Percentiles rank a stretch among this genome's conserved stretches.
phyloP scores from a whole-genome alignment of 37 sponge, comb jelly and placozoan species.

The Hormiphora californensis region DNA sequence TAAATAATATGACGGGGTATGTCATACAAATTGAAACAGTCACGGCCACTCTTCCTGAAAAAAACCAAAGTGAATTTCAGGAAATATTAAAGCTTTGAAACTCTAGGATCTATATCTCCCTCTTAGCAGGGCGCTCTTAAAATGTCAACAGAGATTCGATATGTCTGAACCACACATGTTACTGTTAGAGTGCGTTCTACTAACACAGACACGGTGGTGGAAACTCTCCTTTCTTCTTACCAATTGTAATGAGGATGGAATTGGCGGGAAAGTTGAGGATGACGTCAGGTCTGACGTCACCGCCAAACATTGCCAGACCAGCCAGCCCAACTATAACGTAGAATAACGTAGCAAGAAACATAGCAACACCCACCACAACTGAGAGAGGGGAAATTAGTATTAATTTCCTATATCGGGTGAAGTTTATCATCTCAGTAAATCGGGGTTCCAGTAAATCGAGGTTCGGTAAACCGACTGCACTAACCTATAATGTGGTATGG shows the following conservation, averaged over 20 bases:
- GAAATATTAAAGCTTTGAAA: too few relatives aligned
- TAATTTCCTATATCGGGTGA: not conserved
- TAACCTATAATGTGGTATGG: not conserved
- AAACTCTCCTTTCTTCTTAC: too few relatives aligned
- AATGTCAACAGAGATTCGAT: too few relatives aligned
- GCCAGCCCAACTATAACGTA: not conserved
- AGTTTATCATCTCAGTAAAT: too few relatives aligned
- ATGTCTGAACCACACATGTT: too few relatives aligned
- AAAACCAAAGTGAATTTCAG: too few relatives aligned
- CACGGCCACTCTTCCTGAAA: not conserved
- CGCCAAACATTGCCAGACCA: not conserved
- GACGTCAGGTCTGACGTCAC: not conserved
- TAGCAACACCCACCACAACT: not conserved
- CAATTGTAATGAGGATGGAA: slow-evolving; percentile 1
- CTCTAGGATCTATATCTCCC: too few relatives aligned
- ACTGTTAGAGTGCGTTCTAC: too few relatives aligned
- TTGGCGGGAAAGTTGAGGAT: not conserved
- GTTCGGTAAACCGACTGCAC: not conserved
- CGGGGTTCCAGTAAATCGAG: not conserved
- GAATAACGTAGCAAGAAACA: not conserved
- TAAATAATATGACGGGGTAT: not conserved
- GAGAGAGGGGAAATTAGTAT: not conserved
- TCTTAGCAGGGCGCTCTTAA: too few relatives aligned
- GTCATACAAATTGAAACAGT: not conserved
- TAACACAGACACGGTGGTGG: too few relatives aligned